A percentile compares a stretch with the other conserved stretches of the same genome.
Evolutionary conservation across 2,888 invertebrate species (phyloP).

Genomic region (Drepanosiphum platanoidis): DNA sequence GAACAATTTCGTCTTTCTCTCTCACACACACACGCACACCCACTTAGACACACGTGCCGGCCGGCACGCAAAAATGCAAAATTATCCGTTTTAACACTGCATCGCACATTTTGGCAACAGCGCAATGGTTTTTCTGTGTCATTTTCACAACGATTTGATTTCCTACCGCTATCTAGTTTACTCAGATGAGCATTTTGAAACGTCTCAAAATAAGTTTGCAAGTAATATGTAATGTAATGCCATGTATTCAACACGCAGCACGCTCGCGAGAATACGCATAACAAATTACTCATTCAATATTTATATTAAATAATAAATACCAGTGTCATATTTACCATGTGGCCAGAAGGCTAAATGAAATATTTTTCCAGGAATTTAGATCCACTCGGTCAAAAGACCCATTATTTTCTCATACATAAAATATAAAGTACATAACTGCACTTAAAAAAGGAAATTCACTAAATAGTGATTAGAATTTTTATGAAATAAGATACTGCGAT

Average conservation of each 20-base stretch:
- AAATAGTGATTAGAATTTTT: background rate
- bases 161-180: background rate
- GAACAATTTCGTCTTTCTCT: too few species aligned
- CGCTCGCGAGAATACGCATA: background rate
- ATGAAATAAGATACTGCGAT: too few species aligned
- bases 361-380: background rate
- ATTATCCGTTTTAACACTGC: background rate
- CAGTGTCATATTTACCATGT: background rate
- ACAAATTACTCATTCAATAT: background rate
- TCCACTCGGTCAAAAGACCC: background rate
- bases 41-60: too few species aligned
- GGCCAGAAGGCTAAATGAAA: background rate
- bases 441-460: background rate
- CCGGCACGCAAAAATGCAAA: background rate
- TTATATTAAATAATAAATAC: background rate
- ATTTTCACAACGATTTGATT: background rate
- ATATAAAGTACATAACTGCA: background rate
- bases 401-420: background rate
- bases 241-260: background rate
- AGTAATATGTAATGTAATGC: background rate
- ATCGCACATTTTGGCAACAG: conserved; percentile 23
- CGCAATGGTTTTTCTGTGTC: conserved; percentile 8
- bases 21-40: too few species aligned
- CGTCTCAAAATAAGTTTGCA: background rate
- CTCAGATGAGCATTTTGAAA: background rate